Conservation (phyloP, 2,113 vertebrate genomes). For the Bufo gargarizans region DNA sequence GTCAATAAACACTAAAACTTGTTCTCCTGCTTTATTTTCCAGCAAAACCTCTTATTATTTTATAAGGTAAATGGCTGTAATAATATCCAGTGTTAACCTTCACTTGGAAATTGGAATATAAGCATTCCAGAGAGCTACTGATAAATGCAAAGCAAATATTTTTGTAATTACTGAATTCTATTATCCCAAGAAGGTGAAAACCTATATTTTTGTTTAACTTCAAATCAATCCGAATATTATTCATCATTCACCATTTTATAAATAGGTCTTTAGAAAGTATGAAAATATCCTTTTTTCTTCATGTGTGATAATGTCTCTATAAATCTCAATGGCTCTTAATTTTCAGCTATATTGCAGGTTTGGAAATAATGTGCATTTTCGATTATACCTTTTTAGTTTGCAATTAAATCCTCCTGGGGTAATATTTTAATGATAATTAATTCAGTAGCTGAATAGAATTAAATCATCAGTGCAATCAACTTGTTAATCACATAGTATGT, state of each 20-base stretch:
- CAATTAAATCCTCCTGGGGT: constrained; percentile 17
- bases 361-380: constrained; percentile 20
- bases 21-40: too few species aligned
- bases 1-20: too few species aligned
- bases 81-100: too few species aligned
- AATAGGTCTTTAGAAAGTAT: constrained; percentile 28
- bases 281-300: constrained; percentile 15
- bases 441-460: constrained; percentile 31
- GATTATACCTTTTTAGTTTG: constrained; percentile 19
- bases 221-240: constrained; percentile 17
- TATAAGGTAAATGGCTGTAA: too few species aligned
- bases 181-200: not conserved
- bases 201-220: constrained; percentile 4
- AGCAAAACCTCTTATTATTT: too few species aligned
- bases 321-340: constrained; percentile 42
- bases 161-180: not conserved
- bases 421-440: constrained; percentile 47
- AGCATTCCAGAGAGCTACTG: not conserved
- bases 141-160: not conserved
- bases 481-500: constrained; percentile 33
- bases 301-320: not conserved
- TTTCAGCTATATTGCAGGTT: not conserved
- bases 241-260: constrained; percentile 9
- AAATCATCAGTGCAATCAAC: constrained; percentile 43
- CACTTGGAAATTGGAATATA: not conserved